A percentile compares a stretch with the other conserved stretches of the same genome.
These are phyloP conservation scores for Eupeodes luniger DNA, from an alignment of 2,888 invertebrate genomes.

Conservation along the genomic window DNA sequence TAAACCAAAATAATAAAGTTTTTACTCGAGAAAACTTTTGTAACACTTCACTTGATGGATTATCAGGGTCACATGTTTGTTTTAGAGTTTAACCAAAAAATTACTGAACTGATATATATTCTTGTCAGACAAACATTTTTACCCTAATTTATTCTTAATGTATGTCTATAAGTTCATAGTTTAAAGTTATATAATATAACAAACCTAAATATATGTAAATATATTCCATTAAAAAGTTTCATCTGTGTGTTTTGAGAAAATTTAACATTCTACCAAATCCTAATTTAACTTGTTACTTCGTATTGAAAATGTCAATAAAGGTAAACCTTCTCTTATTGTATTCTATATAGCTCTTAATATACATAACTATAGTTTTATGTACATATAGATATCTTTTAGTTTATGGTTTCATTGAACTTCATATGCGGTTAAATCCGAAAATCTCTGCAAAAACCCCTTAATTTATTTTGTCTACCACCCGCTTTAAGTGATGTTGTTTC, in stretches of 20 bases:
- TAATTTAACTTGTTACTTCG: not conserved
- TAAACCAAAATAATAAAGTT: too few relatives aligned
- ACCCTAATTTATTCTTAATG: too few relatives aligned
- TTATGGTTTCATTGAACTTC: not conserved
- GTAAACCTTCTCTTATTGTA: too few relatives aligned
- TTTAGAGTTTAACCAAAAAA: too few relatives aligned
- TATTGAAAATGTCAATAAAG: too few relatives aligned
- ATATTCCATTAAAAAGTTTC: not conserved
- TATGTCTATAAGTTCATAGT: too few relatives aligned
- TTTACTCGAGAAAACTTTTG: too few relatives aligned
- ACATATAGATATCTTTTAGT: not conserved
- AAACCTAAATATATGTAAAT: too few relatives aligned
- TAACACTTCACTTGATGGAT: too few relatives aligned
- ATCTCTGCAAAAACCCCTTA: constrained; percentile 8
- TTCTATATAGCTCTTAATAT: not conserved
- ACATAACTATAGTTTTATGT: not conserved
- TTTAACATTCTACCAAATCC: not conserved
- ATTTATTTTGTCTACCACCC: constrained; percentile 14
- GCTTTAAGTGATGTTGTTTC: constrained; percentile 10
- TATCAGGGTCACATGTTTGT: too few relatives aligned
- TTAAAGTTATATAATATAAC: not conserved
- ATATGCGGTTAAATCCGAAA: not conserved
- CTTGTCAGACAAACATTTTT: too few relatives aligned
- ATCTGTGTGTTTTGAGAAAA: not conserved
- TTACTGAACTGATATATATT: too few relatives aligned